These are phyloP conservation scores for Lycodopsis pacificus DNA, from an alignment of 2,797 vertebrate genomes.

Conservation along the genomic window DNA sequence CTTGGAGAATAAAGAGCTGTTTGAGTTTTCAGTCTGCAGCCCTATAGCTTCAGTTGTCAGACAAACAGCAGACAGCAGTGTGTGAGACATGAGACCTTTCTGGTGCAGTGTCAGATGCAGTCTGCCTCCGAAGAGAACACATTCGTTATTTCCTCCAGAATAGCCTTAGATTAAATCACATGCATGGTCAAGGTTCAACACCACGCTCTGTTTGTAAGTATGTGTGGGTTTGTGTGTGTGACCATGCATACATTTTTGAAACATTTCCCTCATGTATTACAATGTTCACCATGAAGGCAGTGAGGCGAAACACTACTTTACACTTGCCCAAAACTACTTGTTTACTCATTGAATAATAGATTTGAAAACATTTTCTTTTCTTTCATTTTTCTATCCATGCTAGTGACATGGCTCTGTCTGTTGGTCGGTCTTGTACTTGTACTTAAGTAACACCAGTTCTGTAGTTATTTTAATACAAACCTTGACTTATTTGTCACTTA, in stretches of 20 bases:
- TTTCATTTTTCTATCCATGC: neutral
- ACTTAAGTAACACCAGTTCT: too few species aligned
- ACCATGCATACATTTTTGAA: neutral
- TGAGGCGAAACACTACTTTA: neutral
- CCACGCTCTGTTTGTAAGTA: slow-evolving; percentile 8
- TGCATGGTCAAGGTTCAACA: slow-evolving; percentile 27
- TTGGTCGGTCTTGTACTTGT: neutral
- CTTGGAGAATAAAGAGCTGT: neutral
- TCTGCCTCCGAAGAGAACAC: slow-evolving; percentile 19
- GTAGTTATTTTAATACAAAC: neutral
- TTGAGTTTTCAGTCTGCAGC: neutral
- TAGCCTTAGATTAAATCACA: slow-evolving; percentile 50
- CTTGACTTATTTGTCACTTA: too few species aligned
- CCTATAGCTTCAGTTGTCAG: neutral
- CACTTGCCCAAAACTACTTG: neutral
- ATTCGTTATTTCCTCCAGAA: slow-evolving; percentile 47
- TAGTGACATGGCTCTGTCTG: neutral
- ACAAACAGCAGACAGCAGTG: neutral
- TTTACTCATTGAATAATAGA: neutral
- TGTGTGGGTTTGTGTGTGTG: neutral
- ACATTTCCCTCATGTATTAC: slow-evolving; percentile 5
- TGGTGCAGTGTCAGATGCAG: slow-evolving; percentile 7
- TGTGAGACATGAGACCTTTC: neutral
- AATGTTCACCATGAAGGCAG: slow-evolving; percentile 8
- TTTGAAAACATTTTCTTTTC: neutral